A percentile compares a stretch with the other conserved stretches of the same genome.
phyloP scores from a whole-genome alignment of 2,888 invertebrate genomes.

The Nemapogon koenigi region DNA sequence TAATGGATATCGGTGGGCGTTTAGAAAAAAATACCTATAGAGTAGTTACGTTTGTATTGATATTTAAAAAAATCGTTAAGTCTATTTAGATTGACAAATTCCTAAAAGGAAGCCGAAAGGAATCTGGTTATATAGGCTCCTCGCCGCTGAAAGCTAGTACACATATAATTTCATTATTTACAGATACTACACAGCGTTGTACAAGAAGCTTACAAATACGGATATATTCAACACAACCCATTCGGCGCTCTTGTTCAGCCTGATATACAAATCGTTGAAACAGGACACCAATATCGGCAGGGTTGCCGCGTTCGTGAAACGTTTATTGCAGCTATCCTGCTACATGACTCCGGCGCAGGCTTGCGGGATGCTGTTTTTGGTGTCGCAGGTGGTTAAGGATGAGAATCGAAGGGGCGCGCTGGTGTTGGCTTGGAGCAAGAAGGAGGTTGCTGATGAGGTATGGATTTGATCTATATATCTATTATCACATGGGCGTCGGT shows the following conservation, averaged over 20 bases:
- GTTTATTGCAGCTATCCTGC: conserved; percentile 67
- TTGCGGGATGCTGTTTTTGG: conserved; percentile 81
- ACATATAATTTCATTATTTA: no score
- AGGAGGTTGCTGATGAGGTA: conserved; percentile 32
- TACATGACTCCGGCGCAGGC: conserved; percentile 78
- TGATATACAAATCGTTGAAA: conserved; percentile 85
- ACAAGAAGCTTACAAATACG: conserved; percentile 83
- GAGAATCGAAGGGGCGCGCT: conserved; percentile 37
- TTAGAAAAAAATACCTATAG: no score
- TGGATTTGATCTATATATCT: not conserved
- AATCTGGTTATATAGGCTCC: no score
- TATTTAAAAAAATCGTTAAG: no score
- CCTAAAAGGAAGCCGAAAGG: no score
- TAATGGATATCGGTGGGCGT: no score
- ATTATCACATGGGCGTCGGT: no score
- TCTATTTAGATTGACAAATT: no score
- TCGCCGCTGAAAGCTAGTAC: no score
- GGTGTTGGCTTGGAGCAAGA: conserved; percentile 34
- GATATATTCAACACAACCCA: conserved; percentile 71
- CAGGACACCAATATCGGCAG: conserved; percentile 76
- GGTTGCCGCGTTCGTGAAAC: conserved; percentile 80
- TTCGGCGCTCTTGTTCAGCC: conserved; percentile 81
- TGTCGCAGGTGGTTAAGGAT: conserved; percentile 69
- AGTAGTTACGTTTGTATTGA: no score
- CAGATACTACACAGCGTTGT: conserved; percentile 88